A percentile compares a stretch with the other conserved stretches of the same genome.
Conservation (phyloP, 2,113 vertebrate species). For the Sinosuthora webbiana region DNA sequence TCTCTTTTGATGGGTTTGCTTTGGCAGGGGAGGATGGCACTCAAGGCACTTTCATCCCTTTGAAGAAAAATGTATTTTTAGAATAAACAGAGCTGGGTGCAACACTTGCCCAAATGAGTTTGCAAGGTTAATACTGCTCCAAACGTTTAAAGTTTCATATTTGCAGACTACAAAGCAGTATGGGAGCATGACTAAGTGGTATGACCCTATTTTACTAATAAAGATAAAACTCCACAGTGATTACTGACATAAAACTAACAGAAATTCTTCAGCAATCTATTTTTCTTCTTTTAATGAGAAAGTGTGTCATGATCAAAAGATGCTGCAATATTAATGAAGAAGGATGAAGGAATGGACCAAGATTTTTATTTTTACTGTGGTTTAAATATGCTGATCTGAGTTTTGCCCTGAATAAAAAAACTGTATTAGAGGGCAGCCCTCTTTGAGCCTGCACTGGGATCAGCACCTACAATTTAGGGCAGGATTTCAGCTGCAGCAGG, state of each 20-base stretch:
- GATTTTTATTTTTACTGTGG: background rate
- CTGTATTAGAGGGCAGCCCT: background rate
- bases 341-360: background rate
- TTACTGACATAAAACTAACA: background rate
- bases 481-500: background rate
- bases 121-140: background rate
- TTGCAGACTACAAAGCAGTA: background rate
- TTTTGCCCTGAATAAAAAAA: background rate
- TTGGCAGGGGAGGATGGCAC: background rate
- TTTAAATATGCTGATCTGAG: background rate
- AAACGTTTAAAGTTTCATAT: background rate
- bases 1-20: background rate
- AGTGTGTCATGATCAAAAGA: background rate
- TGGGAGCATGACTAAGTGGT: background rate
- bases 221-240: background rate
- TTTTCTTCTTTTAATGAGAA: background rate
- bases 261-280: background rate
- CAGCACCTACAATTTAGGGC: background rate
- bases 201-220: background rate
- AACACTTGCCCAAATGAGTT: background rate
- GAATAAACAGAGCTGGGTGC: background rate
- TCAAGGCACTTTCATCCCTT: background rate
- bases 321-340: background rate
- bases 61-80: slow-evolving; percentile 25
- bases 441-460: background rate